Evolutionary conservation across 2,113 vertebrate genomes (phyloP).

Genomic region (Mesitornis unicolor): DNA sequence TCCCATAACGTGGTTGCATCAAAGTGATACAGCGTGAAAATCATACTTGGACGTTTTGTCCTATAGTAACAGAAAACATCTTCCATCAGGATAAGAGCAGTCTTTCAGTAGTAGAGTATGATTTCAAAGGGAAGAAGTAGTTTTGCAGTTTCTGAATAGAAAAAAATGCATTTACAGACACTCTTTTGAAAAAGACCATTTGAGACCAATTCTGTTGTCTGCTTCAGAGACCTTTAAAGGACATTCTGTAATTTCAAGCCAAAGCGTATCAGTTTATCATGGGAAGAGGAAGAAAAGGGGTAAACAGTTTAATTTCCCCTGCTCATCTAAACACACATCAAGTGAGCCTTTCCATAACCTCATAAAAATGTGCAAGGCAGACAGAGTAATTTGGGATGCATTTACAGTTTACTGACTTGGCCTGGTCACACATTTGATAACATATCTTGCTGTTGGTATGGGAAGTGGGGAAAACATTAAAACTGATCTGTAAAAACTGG

Average conservation of each 20-base stretch:
- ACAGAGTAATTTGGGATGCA: background rate
- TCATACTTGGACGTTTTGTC: background rate
- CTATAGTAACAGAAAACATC: background rate
- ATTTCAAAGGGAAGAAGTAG: background rate
- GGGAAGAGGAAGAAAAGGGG: background rate
- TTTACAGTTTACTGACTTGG: conserved; percentile 28
- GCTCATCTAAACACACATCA: background rate
- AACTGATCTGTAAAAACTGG: background rate
- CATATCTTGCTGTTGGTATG: background rate
- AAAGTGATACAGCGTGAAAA: background rate
- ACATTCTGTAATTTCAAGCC: background rate
- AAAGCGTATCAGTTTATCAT: background rate
- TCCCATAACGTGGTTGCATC: background rate
- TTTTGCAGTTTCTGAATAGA: background rate
- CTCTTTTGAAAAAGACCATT: background rate
- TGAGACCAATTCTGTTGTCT: background rate
- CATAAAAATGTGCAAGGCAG: background rate
- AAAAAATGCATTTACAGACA: background rate
- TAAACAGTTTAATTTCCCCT: conserved; percentile 9
- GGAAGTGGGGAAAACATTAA: background rate
- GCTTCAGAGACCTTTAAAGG: background rate
- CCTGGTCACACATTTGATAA: background rate
- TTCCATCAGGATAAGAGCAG: background rate
- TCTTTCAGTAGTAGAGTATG: background rate
- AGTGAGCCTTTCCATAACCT: background rate